Evolutionary conservation across 2,113 vertebrate genomes (phyloP).

Genomic region (Guaruba guarouba): DNA sequence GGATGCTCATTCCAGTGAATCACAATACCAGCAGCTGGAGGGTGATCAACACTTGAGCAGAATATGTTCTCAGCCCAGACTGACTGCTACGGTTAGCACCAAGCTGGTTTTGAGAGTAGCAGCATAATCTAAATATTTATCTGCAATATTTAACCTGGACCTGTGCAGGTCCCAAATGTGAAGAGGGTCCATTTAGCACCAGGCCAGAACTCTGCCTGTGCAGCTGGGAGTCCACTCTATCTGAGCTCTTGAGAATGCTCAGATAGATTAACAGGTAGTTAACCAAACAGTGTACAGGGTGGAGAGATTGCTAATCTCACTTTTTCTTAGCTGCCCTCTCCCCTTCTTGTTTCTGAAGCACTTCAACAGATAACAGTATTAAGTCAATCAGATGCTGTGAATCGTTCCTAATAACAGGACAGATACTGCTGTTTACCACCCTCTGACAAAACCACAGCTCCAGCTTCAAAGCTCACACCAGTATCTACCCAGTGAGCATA

Average conservation of each 20-base stretch:
- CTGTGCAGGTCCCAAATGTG: background rate
- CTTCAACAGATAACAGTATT: background rate
- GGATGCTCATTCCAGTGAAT: background rate
- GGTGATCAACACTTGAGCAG: accelerated
- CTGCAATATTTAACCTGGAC: background rate
- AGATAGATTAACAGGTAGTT: background rate
- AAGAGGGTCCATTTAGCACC: background rate
- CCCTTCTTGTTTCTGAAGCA: background rate
- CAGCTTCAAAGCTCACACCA: background rate
- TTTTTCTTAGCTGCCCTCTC: background rate
- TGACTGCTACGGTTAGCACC: background rate
- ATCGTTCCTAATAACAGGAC: background rate
- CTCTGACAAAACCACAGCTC: background rate
- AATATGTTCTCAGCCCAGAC: background rate
- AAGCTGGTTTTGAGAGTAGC: background rate
- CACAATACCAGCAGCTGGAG: background rate
- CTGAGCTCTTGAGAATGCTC: background rate
- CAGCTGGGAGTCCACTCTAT: background rate
- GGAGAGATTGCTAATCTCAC: background rate
- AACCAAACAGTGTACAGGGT: background rate
- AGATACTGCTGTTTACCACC: background rate
- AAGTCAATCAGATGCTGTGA: background rate
- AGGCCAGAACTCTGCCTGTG: background rate
- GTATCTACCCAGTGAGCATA: background rate
- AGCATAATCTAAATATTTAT: background rate